phyloP scores from a whole-genome alignment of 2,888 invertebrate genomes.

The Agelastica alni region DNA sequence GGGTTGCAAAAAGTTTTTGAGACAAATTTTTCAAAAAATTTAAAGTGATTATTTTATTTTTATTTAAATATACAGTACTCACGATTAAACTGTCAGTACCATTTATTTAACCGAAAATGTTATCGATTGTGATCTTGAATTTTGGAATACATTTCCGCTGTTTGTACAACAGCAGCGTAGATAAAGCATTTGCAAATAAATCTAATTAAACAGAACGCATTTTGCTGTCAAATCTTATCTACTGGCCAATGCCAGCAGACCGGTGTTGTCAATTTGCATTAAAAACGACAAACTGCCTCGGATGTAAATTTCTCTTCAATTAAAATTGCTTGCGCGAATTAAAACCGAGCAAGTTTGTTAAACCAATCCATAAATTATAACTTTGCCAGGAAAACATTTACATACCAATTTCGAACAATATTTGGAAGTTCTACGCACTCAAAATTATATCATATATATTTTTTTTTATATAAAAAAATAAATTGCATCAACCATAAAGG shows the following conservation, averaged over 20 bases:
- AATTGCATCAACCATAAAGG: too few relatives aligned
- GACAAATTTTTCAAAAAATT: too few relatives aligned
- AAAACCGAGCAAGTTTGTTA: conserved; percentile 11
- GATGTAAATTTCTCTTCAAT: conserved; percentile 19
- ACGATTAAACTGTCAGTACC: too few relatives aligned
- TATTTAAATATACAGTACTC: too few relatives aligned
- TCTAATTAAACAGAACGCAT: conserved; percentile 13
- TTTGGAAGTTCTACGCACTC: conserved; percentile 6
- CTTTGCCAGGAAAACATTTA: conserved; percentile 22
- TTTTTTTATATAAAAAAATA: too few relatives aligned
- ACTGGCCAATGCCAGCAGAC: neutral
- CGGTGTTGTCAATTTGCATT: conserved; percentile 17
- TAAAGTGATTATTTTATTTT: too few relatives aligned
- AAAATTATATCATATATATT: too few relatives aligned
- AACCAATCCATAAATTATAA: conserved; percentile 19
- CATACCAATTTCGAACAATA: conserved; percentile 20
- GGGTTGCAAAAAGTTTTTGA: too few relatives aligned
- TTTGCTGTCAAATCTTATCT: conserved; percentile 21
- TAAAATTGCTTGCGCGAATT: conserved; percentile 23
- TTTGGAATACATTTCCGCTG: neutral
- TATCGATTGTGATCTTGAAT: neutral
- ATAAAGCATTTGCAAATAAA: conserved; percentile 12
- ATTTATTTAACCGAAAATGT: too few relatives aligned
- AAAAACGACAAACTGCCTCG: conserved; percentile 18
- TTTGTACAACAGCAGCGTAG: neutral